Evolutionary conservation across 1,140 invertebrate species (phyloP).

Genomic region (Leptinotarsa defecta): DNA sequence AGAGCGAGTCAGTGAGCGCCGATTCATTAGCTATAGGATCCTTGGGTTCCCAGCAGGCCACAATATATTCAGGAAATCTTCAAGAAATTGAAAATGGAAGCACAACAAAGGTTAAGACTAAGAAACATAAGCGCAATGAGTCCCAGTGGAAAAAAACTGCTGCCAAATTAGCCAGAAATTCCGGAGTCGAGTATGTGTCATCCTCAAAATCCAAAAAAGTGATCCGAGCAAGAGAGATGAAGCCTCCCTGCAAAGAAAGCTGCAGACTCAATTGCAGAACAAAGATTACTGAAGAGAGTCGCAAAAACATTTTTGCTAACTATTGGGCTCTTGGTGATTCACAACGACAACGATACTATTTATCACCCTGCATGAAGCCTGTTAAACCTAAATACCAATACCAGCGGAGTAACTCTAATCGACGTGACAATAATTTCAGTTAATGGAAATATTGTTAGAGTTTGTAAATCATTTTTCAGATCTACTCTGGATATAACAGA

Average conservation of each 20-base stretch:
- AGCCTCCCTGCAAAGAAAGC: conserved; percentile 23
- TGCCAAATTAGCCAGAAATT: conserved; percentile 22
- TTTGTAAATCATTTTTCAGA: conserved; percentile 17
- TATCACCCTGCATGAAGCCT: conserved; percentile 4
- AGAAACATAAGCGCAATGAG: too few species aligned
- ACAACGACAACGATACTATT: conserved; percentile 28
- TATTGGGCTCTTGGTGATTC: conserved; percentile 30
- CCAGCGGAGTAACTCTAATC: background rate
- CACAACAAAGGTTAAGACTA: too few species aligned
- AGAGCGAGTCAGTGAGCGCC: too few species aligned
- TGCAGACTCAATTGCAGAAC: conserved; percentile 19
- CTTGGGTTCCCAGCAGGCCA: too few species aligned
- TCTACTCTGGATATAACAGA: conserved; percentile 4
- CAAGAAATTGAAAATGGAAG: too few species aligned
- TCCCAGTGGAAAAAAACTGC: background rate
- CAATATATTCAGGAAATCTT: too few species aligned
- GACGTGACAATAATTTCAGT: too few species aligned
- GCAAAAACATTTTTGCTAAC: conserved; percentile 19
- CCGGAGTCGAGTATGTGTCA: conserved; percentile 20
- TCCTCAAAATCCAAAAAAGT: conserved; percentile 26
- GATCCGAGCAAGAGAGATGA: conserved; percentile 11
- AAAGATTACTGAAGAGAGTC: conserved; percentile 19
- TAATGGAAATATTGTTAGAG: conserved; percentile 9
- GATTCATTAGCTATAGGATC: too few species aligned
- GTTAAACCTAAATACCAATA: conserved; percentile 36